Evolutionary conservation across 1,140 invertebrate genomes (phyloP).

Genomic region (Eriocheir sinensis): DNA sequence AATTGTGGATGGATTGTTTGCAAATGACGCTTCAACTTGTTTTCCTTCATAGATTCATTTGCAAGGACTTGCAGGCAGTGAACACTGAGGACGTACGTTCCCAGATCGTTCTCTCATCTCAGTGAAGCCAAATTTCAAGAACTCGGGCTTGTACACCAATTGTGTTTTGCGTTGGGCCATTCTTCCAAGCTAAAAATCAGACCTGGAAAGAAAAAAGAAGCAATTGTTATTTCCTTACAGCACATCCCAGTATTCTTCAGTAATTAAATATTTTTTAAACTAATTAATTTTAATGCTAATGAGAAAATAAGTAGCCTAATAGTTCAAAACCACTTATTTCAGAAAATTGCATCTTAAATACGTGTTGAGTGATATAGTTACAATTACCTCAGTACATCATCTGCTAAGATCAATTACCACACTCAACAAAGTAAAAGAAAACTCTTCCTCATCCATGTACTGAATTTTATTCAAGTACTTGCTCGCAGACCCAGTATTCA

Average conservation of each 20-base stretch:
- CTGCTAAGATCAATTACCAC: neutral
- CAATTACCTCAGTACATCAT: conserved; percentile 6
- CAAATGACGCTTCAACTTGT: conserved; percentile 58
- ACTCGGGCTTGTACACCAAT: conserved; percentile 57
- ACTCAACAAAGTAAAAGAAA: neutral
- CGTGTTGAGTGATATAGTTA: neutral
- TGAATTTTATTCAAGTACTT: no score
- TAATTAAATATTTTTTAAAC: neutral
- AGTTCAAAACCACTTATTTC: no score
- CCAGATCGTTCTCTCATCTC: conserved; percentile 61
- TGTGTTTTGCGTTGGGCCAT: conserved; percentile 60
- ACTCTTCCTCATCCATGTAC: neutral
- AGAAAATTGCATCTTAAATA: neutral
- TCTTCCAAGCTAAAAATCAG: conserved; percentile 52
- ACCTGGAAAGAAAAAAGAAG: conserved; percentile 31
- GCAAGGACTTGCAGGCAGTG: conserved; percentile 62
- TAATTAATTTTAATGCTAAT: neutral
- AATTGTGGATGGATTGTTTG: conserved; percentile 44
- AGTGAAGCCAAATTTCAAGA: conserved; percentile 54
- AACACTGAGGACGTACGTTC: conserved; percentile 46
- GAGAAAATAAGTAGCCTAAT: no score
- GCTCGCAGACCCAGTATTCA: no score
- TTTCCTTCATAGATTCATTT: conserved; percentile 56
- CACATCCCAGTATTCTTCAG: neutral
- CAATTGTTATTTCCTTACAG: conserved; percentile 11